Evolutionary conservation across 2,797 vertebrate genomes (phyloP).

Genomic region (Capromys pilorides): DNA sequence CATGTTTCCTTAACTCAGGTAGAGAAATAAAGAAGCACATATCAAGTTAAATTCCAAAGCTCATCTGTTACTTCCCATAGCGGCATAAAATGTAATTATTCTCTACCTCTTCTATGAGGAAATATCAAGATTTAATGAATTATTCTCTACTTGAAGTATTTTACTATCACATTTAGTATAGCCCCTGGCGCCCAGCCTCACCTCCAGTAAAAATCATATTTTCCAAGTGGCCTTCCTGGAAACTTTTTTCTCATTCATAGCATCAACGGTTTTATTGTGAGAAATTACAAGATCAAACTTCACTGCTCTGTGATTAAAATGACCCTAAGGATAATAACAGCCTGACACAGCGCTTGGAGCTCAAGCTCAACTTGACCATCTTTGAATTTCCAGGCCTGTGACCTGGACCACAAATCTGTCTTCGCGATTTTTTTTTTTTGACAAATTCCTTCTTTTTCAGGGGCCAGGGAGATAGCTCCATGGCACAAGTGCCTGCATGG

Average conservation of each 20-base stretch:
- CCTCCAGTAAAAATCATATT: not conserved
- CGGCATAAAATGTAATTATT: constrained; percentile 33
- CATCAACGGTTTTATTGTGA: not conserved
- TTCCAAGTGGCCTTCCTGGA: not conserved
- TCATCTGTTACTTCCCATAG: not conserved
- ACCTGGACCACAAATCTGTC: not conserved
- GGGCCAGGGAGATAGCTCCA: no score
- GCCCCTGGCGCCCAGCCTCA: accelerated
- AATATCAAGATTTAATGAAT: constrained; percentile 24
- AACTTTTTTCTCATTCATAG: not conserved
- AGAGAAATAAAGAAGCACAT: not conserved
- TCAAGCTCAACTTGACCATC: not conserved
- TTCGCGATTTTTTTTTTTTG: not conserved
- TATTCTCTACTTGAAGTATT: not conserved
- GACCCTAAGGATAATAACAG: not conserved
- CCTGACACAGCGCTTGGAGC: not conserved
- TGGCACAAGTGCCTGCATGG: no score
- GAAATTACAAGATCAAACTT: not conserved
- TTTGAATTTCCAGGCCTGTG: not conserved
- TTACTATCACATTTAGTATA: not conserved
- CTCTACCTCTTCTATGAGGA: not conserved
- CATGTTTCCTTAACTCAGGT: no score
- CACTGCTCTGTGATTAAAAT: constrained; percentile 14
- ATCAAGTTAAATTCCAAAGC: not conserved
- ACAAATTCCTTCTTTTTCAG: no score